phyloP scores from a whole-genome alignment of 64 coral and sea anemone genomes.

The Catalaphyllia jardinei region DNA sequence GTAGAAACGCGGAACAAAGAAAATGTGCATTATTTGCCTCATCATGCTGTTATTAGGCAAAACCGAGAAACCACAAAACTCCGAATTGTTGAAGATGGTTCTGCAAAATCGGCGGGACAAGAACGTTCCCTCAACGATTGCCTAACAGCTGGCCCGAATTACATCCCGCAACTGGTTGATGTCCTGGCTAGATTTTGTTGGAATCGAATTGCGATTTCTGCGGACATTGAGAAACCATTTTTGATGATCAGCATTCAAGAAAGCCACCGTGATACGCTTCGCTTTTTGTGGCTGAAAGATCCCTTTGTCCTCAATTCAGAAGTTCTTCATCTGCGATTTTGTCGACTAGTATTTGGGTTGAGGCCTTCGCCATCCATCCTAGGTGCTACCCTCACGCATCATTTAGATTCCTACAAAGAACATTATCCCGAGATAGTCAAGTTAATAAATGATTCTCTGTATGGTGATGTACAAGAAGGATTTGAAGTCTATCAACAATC shows the following conservation, averaged over 20 bases:
- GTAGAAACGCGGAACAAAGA: neutral
- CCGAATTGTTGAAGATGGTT: neutral
- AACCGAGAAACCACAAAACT: constrained; percentile 1
- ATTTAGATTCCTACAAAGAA: constrained; percentile 13
- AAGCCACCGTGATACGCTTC: constrained; percentile 18
- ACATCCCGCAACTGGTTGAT: constrained; percentile 45
- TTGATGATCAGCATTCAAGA: constrained; percentile 46
- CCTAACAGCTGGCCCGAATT: constrained; percentile 37
- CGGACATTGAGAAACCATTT: constrained; percentile 48
- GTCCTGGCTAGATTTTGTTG: neutral
- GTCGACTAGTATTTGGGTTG: constrained; percentile 32
- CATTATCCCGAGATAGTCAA: constrained; percentile 10
- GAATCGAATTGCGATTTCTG: constrained; percentile 3
- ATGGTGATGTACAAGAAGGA: no score
- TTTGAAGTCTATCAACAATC: no score
- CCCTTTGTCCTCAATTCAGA: constrained; percentile 39
- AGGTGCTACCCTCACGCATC: neutral
- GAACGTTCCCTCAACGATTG: constrained; percentile 46
- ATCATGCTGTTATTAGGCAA: constrained; percentile 40
- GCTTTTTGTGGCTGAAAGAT: constrained; percentile 45
- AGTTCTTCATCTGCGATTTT: constrained; percentile 35
- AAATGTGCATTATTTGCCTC: constrained; percentile 15
- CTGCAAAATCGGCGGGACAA: constrained; percentile 11
- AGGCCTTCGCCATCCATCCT: constrained; percentile 32
- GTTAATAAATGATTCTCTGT: constrained; percentile 27